Evolutionary conservation across 2,888 invertebrate genomes (phyloP).

Genomic region (Stegana nigrithorax): DNA sequence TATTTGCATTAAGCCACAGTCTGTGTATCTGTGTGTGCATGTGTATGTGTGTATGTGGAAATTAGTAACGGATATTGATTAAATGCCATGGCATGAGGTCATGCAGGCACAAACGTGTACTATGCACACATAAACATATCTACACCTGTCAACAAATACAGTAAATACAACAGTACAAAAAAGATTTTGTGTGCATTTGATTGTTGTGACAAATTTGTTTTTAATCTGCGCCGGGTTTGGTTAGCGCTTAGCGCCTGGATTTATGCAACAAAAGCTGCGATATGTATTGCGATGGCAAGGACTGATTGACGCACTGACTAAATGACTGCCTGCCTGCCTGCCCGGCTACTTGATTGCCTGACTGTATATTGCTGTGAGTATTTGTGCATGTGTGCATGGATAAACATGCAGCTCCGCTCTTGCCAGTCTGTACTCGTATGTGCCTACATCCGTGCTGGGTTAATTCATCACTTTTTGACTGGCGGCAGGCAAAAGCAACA

Average conservation of each 20-base stretch:
- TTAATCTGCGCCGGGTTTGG: no score
- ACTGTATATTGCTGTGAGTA: no score
- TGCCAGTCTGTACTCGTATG: no score
- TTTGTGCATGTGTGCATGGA: no score
- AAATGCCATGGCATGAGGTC: slow-evolving; percentile 7
- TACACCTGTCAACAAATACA: slow-evolving; percentile 1
- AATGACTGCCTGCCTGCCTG: background rate
- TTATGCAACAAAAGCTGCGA: slow-evolving; percentile 6
- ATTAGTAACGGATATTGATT: slow-evolving; percentile 18
- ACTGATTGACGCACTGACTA: background rate
- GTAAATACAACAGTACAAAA: background rate
- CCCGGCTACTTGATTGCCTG: no score
- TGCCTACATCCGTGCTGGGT: no score
- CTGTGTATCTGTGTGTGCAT: background rate
- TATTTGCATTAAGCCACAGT: background rate
- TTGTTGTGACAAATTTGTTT: background rate
- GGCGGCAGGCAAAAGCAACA: no score
- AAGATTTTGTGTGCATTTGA: background rate
- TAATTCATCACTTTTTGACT: no score
- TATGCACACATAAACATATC: background rate
- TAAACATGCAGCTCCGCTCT: no score
- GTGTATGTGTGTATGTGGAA: slow-evolving; percentile 3
- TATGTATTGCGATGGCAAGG: background rate
- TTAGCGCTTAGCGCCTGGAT: background rate
- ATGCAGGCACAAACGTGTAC: background rate